Percentiles rank a stretch among this genome's conserved stretches.
Evolutionary conservation across 30 jellyfish, hydroid and myxozoan genomes (phyloP).

Genomic region (Pseudorhiza aurosa): DNA sequence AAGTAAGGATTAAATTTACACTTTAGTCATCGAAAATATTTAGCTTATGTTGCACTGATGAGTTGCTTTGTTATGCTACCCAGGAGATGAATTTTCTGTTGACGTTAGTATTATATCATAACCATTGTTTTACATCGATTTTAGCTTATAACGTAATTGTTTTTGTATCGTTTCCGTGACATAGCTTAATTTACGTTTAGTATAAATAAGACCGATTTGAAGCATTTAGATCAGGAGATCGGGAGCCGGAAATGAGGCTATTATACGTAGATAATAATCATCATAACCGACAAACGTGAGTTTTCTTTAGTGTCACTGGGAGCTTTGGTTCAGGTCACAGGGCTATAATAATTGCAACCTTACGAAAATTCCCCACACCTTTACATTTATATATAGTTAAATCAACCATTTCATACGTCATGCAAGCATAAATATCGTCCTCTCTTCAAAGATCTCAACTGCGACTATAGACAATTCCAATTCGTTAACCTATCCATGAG

Average conservation of each 20-base stretch:
- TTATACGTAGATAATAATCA: no score
- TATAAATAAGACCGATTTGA: slow-evolving; percentile 23
- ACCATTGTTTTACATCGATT: slow-evolving; percentile 8
- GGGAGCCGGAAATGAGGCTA: neutral
- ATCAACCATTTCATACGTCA: no score
- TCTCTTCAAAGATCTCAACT: no score
- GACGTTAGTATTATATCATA: slow-evolving; percentile 3
- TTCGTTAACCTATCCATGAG: no score
- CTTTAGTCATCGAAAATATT: slow-evolving; percentile 2
- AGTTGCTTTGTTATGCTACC: neutral
- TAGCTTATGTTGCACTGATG: slow-evolving; percentile 5
- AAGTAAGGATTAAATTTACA: neutral
- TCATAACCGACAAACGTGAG: slow-evolving; percentile 14
- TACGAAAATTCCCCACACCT: slow-evolving; percentile 10
- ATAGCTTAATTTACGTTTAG: slow-evolving; percentile 1
- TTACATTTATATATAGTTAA: no score
- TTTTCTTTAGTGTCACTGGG: slow-evolving; percentile 37
- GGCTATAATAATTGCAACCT: neutral
- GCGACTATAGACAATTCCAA: no score
- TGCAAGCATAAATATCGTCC: no score
- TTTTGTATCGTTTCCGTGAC: neutral
- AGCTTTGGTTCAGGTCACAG: slow-evolving; percentile 2
- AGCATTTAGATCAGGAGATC: slow-evolving; percentile 17
- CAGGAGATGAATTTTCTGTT: neutral
- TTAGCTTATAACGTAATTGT: slow-evolving; percentile 13